These are phyloP conservation scores for Panagrolaimus sp. DNA, from an alignment of 1,140 invertebrate species.

Conservation along the genomic window DNA sequence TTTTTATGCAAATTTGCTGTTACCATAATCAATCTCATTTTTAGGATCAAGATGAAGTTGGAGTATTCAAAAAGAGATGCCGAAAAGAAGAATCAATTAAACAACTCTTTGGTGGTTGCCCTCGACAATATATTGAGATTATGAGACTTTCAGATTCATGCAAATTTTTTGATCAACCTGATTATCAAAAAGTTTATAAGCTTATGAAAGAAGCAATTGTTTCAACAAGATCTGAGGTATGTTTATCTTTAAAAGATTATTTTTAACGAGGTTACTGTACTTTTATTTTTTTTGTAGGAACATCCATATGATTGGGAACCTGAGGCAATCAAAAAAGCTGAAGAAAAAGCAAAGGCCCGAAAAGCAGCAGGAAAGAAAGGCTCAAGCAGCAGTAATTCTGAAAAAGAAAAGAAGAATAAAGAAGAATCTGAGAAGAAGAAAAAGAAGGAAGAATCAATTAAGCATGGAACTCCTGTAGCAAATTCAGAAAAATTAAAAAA, in stretches of 20 bases:
- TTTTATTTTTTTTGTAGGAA: slow-evolving; percentile 1
- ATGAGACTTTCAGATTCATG: slow-evolving; percentile 42
- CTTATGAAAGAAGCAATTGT: slow-evolving; percentile 22
- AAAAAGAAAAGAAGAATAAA: too few species aligned
- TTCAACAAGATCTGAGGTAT: slow-evolving; percentile 8
- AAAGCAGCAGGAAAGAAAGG: too few species aligned
- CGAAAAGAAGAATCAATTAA: slow-evolving; percentile 28
- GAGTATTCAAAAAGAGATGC: slow-evolving; percentile 30
- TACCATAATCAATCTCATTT: not conserved
- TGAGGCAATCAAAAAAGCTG: too few species aligned
- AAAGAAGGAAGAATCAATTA: too few species aligned
- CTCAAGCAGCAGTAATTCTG: too few species aligned
- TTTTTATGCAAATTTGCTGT: not conserved
- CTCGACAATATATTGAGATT: slow-evolving; percentile 43
- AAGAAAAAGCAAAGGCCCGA: too few species aligned
- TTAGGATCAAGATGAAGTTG: slow-evolving; percentile 43
- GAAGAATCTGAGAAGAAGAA: too few species aligned
- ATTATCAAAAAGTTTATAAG: slow-evolving; percentile 31
- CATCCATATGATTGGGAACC: slow-evolving; percentile 38
- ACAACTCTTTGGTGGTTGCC: slow-evolving; percentile 47
- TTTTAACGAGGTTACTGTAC: not conserved
- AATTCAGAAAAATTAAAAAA: too few species aligned
- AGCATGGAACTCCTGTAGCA: too few species aligned
- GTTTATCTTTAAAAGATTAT: not conserved
- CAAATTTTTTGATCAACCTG: slow-evolving; percentile 46